These are phyloP conservation scores for Pachyseris speciosa DNA, from an alignment of 64 coral and sea anemone species.

Conservation along the genomic window DNA sequence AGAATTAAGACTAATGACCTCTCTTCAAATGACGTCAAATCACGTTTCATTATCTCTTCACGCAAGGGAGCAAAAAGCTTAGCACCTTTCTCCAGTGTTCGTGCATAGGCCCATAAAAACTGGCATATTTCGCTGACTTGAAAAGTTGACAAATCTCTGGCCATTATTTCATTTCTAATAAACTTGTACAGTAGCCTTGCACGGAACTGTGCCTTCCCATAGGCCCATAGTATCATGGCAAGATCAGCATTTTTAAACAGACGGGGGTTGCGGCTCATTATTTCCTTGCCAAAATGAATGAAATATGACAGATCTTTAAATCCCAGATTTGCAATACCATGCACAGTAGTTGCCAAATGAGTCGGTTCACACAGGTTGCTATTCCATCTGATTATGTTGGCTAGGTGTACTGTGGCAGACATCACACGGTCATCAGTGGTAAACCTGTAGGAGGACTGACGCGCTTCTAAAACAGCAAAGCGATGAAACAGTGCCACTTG, in stretches of 20 bases:
- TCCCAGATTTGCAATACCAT: conserved; percentile 39
- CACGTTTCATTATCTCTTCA: conserved; percentile 54
- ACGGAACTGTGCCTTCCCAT: conserved; percentile 58
- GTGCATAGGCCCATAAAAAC: conserved; percentile 75
- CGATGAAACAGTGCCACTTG: conserved; percentile 16
- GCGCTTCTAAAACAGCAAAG: background rate
- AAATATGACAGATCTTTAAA: conserved; percentile 36
- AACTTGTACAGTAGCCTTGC: conserved; percentile 32
- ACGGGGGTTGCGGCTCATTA: conserved; percentile 33
- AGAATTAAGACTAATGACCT: conserved; percentile 51
- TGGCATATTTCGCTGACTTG: conserved; percentile 62
- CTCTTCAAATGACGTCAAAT: conserved; percentile 39
- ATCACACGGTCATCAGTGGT: background rate
- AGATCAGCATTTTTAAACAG: conserved; percentile 65
- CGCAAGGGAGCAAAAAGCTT: conserved; percentile 37
- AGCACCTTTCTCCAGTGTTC: conserved; percentile 46
- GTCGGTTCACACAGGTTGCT: conserved; percentile 19
- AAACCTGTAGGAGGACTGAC: background rate
- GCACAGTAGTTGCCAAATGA: conserved; percentile 60
- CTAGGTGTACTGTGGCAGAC: background rate
- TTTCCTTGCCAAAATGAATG: conserved; percentile 73
- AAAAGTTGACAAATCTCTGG: conserved; percentile 48
- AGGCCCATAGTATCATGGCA: conserved; percentile 70
- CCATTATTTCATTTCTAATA: conserved; percentile 69
- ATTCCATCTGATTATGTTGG: conserved; percentile 21